Conservation (phyloP, 2,888 invertebrate genomes). For the Trissonchulus latispiculum region DNA sequence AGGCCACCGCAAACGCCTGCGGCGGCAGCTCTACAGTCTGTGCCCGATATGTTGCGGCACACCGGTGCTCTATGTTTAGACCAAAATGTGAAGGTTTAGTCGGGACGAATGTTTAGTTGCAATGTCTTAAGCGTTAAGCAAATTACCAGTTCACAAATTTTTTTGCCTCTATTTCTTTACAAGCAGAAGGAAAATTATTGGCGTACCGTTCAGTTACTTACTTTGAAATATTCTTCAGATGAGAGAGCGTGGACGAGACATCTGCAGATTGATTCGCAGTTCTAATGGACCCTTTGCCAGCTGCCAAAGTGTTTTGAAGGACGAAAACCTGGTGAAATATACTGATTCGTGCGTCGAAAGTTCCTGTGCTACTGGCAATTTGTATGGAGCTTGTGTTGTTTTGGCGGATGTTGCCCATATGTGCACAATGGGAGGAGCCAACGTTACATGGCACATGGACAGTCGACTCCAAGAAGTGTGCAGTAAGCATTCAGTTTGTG, state of each 20-base stretch:
- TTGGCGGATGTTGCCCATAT: conserved; percentile 20
- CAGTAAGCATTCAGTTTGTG: background rate
- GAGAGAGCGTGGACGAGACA: background rate
- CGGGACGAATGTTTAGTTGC: too few species aligned
- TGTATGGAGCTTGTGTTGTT: conserved; percentile 19
- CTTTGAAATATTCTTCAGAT: background rate
- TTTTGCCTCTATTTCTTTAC: too few species aligned
- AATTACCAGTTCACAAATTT: too few species aligned
- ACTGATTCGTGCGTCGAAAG: conserved; percentile 17
- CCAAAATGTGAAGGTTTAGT: too few species aligned
- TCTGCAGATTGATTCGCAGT: background rate
- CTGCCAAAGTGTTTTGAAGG: conserved; percentile 11
- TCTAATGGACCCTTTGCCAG: conserved; percentile 20
- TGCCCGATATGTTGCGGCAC: too few species aligned
- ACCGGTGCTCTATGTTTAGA: too few species aligned
- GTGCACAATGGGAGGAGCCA: conserved; percentile 15
- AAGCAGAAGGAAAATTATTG: too few species aligned
- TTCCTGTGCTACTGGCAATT: conserved; percentile 6
- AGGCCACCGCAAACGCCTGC: too few species aligned
- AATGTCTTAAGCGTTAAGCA: too few species aligned
- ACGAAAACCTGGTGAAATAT: background rate
- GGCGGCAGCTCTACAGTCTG: too few species aligned
- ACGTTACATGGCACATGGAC: conserved; percentile 15
- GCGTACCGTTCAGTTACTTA: too few species aligned
- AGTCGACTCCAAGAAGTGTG: background rate